These are phyloP conservation scores for Phortica okadai DNA, from an alignment of 2,888 invertebrate species.

Conservation along the genomic window DNA sequence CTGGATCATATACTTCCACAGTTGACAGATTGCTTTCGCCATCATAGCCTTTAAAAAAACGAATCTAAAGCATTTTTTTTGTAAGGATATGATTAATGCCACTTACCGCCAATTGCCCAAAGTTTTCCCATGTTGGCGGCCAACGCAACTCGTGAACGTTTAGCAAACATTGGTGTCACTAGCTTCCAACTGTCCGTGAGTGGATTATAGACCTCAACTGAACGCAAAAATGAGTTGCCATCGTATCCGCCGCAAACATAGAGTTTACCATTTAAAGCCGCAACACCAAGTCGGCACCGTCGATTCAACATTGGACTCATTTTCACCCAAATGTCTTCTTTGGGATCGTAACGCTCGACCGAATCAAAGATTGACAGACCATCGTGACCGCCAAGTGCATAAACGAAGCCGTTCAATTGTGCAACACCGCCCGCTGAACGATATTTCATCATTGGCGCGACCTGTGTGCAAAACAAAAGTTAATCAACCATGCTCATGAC, in stretches of 20 bases:
- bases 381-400: constrained; percentile 91
- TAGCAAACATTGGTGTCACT: constrained; percentile 88
- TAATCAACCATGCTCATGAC: background rate
- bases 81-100: background rate
- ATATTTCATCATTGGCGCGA: constrained; percentile 77
- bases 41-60: constrained; percentile 78
- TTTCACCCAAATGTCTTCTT: constrained; percentile 83
- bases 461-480: constrained; percentile 58
- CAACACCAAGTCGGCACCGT: constrained; percentile 89
- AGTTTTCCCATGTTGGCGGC: constrained; percentile 90
- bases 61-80: background rate
- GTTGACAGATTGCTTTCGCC: constrained; percentile 88
- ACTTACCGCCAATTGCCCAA: constrained; percentile 85
- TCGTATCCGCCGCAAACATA: constrained; percentile 92
- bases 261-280: constrained; percentile 87
- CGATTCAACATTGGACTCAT: constrained; percentile 88
- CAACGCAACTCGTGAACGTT: constrained; percentile 87
- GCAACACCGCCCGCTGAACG: constrained; percentile 85
- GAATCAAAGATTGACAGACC: constrained; percentile 92
- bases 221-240: constrained; percentile 87
- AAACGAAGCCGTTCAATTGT: constrained; percentile 82
- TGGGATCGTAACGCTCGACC: constrained; percentile 88
- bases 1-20: constrained; percentile 90
- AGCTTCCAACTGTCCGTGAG: constrained; percentile 85
- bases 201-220: constrained; percentile 89